Percentiles rank a stretch among this genome's conserved stretches.
phyloP scores from a whole-genome alignment of 2,797 vertebrate genomes.

The Phalloptychus januarius region DNA sequence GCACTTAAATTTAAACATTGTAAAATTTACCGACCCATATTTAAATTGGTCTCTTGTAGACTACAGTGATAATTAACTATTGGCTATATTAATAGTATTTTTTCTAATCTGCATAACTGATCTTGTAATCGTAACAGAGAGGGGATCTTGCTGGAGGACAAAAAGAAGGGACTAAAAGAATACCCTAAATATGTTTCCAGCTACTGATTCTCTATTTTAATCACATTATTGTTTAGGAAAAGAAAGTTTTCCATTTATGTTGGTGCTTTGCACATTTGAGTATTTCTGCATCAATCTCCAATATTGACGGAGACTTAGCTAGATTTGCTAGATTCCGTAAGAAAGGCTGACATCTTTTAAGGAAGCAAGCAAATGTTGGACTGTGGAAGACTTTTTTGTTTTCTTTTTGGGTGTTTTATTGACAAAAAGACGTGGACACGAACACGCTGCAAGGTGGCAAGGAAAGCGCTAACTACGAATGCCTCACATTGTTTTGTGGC shows the following conservation, averaged over 20 bases:
- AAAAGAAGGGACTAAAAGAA: neutral
- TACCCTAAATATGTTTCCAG: neutral
- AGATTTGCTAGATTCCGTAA: neutral
- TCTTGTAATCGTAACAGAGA: neutral
- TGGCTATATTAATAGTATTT: neutral
- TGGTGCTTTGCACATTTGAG: neutral
- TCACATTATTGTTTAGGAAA: neutral
- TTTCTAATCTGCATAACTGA: neutral
- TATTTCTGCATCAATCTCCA: neutral
- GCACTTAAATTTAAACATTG: neutral
- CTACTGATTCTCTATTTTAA: neutral
- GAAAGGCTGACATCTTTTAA: neutral
- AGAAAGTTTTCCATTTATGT: neutral
- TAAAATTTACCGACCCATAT: neutral
- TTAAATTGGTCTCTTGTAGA: neutral
- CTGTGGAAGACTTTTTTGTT: neutral
- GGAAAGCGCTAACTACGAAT: slow-evolving; percentile 7
- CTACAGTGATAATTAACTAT: neutral
- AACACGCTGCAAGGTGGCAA: neutral
- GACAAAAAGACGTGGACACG: neutral
- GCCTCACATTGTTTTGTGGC: slow-evolving; percentile 88
- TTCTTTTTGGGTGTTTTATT: neutral
- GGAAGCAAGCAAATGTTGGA: neutral
- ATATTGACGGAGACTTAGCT: too few relatives aligned
- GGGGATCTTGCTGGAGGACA: neutral